phyloP scores from a whole-genome alignment of 1,140 invertebrate genomes.

The Drosophila kurseongensis region DNA sequence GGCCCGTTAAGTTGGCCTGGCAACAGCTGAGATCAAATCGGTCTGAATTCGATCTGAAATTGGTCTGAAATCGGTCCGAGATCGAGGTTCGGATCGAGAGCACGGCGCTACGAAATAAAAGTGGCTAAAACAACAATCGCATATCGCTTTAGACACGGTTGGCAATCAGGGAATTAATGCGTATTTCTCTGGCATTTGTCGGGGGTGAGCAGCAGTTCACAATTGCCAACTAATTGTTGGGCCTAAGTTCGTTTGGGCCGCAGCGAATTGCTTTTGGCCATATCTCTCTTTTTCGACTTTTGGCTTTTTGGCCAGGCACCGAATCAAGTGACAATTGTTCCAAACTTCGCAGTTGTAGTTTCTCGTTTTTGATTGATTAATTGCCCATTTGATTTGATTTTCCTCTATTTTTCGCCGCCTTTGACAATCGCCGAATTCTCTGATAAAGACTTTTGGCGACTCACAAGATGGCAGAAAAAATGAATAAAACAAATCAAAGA shows the following conservation, averaged over 20 bases:
- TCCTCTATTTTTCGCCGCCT: conserved; percentile 51
- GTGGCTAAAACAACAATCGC: conserved; percentile 8
- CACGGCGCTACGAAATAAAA: conserved; percentile 10
- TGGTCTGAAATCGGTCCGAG: conserved; percentile 2
- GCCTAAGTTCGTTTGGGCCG: conserved; percentile 36
- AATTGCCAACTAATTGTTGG: conserved; percentile 59
- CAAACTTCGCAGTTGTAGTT: conserved; percentile 42
- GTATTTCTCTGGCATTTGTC: conserved; percentile 3
- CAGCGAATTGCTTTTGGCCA: conserved; percentile 46
- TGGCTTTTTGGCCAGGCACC: conserved; percentile 35
- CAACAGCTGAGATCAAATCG: conserved; percentile 52
- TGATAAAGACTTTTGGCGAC: conserved; percentile 33
- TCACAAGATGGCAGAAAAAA: conserved; percentile 22
- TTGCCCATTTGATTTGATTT: conserved; percentile 67
- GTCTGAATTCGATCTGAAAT: conserved; percentile 8
- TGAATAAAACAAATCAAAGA: conserved; percentile 1
- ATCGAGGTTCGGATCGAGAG: conserved; percentile 40
- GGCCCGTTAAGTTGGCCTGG: conserved; percentile 63
- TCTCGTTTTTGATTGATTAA: conserved; percentile 72
- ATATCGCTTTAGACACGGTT: conserved; percentile 65
- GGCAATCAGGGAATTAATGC: conserved; percentile 49
- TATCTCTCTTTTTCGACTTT: conserved; percentile 16
- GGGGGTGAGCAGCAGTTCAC: conserved; percentile 18
- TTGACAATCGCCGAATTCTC: conserved; percentile 43
- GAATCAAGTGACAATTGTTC: conserved; percentile 74